Percentiles rank a stretch among this genome's conserved stretches.
Conservation (phyloP, 2,797 vertebrate species). For the Thamnophis elegans region DNA sequence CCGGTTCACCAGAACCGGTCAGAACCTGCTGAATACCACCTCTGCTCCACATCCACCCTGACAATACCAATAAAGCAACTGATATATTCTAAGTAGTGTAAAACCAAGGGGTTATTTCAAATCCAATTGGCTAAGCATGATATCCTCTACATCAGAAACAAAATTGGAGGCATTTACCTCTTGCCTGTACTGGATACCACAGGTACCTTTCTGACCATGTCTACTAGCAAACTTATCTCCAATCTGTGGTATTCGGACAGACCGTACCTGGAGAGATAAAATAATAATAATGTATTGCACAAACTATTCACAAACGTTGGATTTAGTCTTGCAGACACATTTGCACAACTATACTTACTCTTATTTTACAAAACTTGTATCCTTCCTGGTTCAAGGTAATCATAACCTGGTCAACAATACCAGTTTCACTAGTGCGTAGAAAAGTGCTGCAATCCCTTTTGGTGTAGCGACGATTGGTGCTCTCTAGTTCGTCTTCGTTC, state of each 20-base stretch:
- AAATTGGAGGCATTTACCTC: conserved; percentile 77
- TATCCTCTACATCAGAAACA: neutral
- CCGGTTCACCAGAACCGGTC: too few relatives aligned
- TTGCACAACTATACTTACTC: conserved; percentile 74
- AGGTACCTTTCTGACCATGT: conserved; percentile 97
- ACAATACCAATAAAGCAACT: too few relatives aligned
- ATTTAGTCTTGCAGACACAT: neutral
- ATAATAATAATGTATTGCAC: conserved; percentile 23
- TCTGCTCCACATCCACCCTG: too few relatives aligned
- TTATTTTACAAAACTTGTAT: conserved; percentile 99
- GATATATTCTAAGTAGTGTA: neutral
- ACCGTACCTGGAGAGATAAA: conserved; percentile 83
- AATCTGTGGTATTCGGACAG: conserved; percentile 96
- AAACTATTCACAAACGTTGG: neutral
- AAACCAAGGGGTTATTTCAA: neutral
- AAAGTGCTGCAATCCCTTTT: conserved; percentile 98
- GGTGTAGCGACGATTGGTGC: conserved; percentile 90
- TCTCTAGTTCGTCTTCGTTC: conserved; percentile 93
- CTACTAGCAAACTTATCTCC: conserved; percentile 98
- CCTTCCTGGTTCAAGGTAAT: conserved; percentile 98
- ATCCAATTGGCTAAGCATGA: neutral
- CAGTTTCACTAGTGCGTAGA: conserved; percentile 93
- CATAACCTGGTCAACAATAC: conserved; percentile 99
- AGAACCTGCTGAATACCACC: too few relatives aligned
- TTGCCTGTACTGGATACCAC: conserved; percentile 97